Base-by-base conservation (phyloP, 2,888 invertebrate genomes). In the Coelinius sp. region DNA sequence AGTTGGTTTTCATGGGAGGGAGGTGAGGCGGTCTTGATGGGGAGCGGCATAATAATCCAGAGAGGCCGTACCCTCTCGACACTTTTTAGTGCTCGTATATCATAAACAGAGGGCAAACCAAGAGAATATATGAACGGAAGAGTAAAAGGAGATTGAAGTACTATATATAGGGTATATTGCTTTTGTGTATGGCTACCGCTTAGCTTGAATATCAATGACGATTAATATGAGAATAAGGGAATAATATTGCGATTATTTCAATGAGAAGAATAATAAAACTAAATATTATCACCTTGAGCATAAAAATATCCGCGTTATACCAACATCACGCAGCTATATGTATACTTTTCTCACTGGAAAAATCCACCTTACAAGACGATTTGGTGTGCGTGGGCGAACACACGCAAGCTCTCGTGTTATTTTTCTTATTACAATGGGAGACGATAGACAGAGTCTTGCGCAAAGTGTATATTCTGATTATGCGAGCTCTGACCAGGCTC, bases 381-480 rank as follows among this genome's bases (percentile, higher is more conserved):
- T 52, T 10, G 14, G 78, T 74, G 49, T 22, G 83, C 82, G 85
- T 85, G 85, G 85, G 86, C 85, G 86, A 80, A 81, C 83, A 83
- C 82, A 81, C 84, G 81, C 83, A 81, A 83, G 81, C 79, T 80
- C 76, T 74, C 73, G 52, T 38, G 38, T 10, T 38, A 10, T 62
- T 62, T 38, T 25, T 44, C 69, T 63, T 63, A 49, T 35, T 49
- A 68, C 44, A 8, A 31, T 31, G n/a, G n/a, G 38, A 38, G 10
- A 52, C 7, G 22, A 24, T 12, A 3, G 24, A 52, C 24, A 12
- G 4, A 12, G 12, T 25, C 10, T 12, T 12, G 24, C 52, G 49
- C 10, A 22, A 24, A 52, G 52, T 24, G 24, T 2, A 52, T 52
- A 22, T n/a, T 6, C 2, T 10, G 38, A 10, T 38, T 2, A 2